Evolutionary conservation across 2,888 invertebrate species (phyloP), one percentile per base, ranked within the genome.

Genomic region (Drosophila mettleri): DNA sequence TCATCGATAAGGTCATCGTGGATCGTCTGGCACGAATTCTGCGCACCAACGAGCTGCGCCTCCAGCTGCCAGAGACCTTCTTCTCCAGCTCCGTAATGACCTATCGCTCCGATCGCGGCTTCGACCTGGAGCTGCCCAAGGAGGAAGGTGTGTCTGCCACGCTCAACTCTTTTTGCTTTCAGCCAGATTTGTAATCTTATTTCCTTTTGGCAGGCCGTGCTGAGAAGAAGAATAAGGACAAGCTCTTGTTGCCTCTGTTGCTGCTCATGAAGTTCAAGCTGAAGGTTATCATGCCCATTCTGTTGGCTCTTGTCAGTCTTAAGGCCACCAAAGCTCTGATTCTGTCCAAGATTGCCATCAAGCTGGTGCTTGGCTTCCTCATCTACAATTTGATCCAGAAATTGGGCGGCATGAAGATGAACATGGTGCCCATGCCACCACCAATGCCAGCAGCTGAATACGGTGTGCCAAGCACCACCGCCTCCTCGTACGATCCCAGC

Each of bases 261-360:
- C 93, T 97, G 78, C 93, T 97, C 53, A 93, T 97, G 85, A 97
- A 97, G 92, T 92, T 97, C 88, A 97, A 97, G 92, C 93, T 97
- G 93, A 97, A 97, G 92, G 95, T 96, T 24, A 92, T 97, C 70
- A 95, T 96, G 95, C 97, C 97, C 36, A 95, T 97, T 86, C 94
- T 97, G 80, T 94, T 97, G 31, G 94, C 95, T 45, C 93, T 97
- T 86, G 95, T 97, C 90, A 96, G 96, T 74, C 93, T 97, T 80
- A 97, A 97, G 93, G 96, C 97, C 24, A 93, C 96, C 84, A 97
- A 97, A 92, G 97, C 97, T 68, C 93, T 97, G 73, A 94, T 97
- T 69, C 94, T 97, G 85, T 97, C 97, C 90, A 97, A 97, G 92
- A 93, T 97, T 80, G 96, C 97, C 70, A 95, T 97, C 89, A 93